Base-by-base conservation (phyloP, 2,797 vertebrate genomes). In the Spea hammondii region DNA sequence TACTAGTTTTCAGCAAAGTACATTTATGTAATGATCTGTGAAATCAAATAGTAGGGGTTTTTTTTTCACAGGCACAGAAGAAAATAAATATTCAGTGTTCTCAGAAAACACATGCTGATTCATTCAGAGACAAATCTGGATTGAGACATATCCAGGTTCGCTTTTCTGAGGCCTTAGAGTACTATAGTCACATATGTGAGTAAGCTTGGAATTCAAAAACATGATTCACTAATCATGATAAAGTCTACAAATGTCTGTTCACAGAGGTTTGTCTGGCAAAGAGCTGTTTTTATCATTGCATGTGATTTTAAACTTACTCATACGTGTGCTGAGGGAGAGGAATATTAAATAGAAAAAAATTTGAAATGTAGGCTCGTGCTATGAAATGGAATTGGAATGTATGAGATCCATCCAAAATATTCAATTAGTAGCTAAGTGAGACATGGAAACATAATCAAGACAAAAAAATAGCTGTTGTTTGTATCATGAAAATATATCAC, bases 181-280 rank as follows among this genome's bases (percentile, higher is more conserved):
- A 57, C 90, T 93, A 88, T 90, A 93, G 92, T 87, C 86, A 88
- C 91, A 87, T 83, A 87, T 89, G 88, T 88, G 83, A 91, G 85
- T 85, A 85, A 90, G 89, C 84, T 83, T 93, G 88, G 89, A 95
- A 94, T 95, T 93, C 90, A 90, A 62, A 92, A 87, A 91, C 91
- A 86, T 89, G 90, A 94, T 94, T 94, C 85, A 91, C 91, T 92
- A 93, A 94, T 91, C 91, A 83, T 88, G 89, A 89, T 87, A 91
- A 94, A 93, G 87, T 88, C 84, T 74, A 88, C 79, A 88, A 84
- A 87, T 86, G 84, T 90, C 85, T 87, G 76, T 84, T 86, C 83
- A 88, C 89, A 89, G 86, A 88, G 54, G 53, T 67, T 82, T 85
- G 74, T 88, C 82, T 88, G 80, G 55, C 87, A 87, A 13, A 81